Conservation (phyloP, 2,797 vertebrate genomes). For the Halcyon badia region DNA sequence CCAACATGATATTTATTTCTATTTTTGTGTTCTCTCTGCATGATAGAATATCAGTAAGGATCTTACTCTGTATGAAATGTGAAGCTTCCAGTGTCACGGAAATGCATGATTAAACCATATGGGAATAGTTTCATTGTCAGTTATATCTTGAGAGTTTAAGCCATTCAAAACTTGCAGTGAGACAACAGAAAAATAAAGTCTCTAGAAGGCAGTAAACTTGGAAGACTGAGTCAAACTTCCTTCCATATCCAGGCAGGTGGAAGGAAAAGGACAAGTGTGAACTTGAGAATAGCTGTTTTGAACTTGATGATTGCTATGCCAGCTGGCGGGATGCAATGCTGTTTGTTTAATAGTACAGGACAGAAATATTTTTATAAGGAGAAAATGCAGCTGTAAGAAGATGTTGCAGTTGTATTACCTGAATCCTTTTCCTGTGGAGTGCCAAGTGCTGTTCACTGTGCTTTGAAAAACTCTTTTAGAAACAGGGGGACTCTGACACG, state of each 20-base stretch:
- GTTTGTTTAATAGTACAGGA: neutral
- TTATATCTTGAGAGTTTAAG: neutral
- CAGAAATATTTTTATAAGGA: neutral
- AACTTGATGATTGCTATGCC: neutral
- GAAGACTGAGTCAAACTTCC: neutral
- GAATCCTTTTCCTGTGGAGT: neutral
- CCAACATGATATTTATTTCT: neutral
- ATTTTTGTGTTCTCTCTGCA: neutral
- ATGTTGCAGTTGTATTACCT: neutral
- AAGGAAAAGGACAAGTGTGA: neutral
- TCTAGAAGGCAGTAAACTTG: neutral
- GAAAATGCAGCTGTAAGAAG: neutral
- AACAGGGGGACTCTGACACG: rapidly evolving
- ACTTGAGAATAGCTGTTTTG: neutral
- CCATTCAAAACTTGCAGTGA: neutral
- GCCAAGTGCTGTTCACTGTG: rapidly evolving
- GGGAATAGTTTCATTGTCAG: neutral
- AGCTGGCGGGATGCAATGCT: neutral
- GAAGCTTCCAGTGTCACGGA: neutral
- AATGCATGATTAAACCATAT: neutral
- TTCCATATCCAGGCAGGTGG: neutral
- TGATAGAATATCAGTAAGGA: neutral
- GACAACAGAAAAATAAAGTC: neutral
- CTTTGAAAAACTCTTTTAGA: neutral
- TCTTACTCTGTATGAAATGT: neutral